A percentile compares a stretch with the other conserved stretches of the same genome.
phyloP scores from a whole-genome alignment of 2,888 invertebrate genomes.

The Troides oblongomaculatus region DNA sequence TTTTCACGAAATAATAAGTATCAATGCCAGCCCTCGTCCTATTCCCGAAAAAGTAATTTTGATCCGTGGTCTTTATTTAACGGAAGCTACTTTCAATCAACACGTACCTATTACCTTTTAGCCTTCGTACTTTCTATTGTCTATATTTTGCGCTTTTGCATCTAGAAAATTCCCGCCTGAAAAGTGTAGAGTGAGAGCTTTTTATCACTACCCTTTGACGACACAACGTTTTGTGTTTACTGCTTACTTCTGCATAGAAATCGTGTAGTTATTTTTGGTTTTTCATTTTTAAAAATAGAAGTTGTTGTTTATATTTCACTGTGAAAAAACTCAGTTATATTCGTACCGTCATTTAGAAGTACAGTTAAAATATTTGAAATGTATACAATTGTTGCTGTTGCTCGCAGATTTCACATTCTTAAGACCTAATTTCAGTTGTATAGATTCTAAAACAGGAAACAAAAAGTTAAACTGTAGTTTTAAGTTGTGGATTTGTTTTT shows the following conservation, averaged over 20 bases:
- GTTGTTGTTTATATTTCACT: neutral
- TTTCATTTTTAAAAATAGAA: neutral
- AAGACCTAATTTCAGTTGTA: no score
- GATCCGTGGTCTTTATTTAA: neutral
- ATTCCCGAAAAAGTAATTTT: neutral
- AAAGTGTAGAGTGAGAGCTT: slow-evolving; percentile 13
- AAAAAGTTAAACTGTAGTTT: no score
- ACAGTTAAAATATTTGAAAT: neutral
- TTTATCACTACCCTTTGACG: slow-evolving; percentile 23
- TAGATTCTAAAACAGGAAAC: no score
- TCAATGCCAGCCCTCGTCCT: neutral
- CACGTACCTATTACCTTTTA: slow-evolving; percentile 15
- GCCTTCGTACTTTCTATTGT: slow-evolving; percentile 13
- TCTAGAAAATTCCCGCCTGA: slow-evolving; percentile 11
- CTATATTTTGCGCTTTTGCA: slow-evolving; percentile 17
- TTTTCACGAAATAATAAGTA: neutral
- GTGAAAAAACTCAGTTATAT: neutral
- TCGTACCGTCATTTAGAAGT: neutral
- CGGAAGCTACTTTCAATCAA: slow-evolving; percentile 21
- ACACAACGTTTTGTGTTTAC: slow-evolving; percentile 15
- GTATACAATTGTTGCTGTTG: no score
- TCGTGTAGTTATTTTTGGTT: slow-evolving; percentile 17
- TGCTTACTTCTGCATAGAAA: slow-evolving; percentile 11
- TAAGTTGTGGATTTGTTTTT: no score
- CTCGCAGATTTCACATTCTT: no score